Base-by-base conservation (phyloP, 2,113 vertebrate species). In the Hepsetus odoe region DNA sequence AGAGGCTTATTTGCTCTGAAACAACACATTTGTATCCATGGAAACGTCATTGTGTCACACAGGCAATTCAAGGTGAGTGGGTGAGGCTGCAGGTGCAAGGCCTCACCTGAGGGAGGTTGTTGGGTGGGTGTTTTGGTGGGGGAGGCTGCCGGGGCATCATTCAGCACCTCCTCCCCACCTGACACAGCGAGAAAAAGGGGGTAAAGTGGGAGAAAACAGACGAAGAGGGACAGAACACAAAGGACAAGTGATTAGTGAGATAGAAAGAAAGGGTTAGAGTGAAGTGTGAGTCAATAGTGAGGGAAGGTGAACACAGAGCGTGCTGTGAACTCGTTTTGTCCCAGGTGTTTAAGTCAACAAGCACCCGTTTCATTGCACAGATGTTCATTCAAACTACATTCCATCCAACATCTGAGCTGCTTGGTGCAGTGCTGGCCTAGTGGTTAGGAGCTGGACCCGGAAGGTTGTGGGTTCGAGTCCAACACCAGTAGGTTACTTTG, bases 91-190 rank as follows among this genome's bases (percentile, higher is more conserved):
- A 42, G 59, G 22, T 64, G 64, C 32, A 14, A 32, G 53, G 61
- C 87, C 93, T 94, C 91, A 94, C 93, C 93, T 94, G 91, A 75
- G 67, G 85, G 64, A 62, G 90, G 90, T 70, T 85, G 69, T 49
- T 82, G 85, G 85, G 79, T 85, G 69, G 86, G 82, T 78, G 62
- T 83, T 85, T 91, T 90, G 70, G 82, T 86, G 72, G 91, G 91
- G 86, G 92, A 91, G 83, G 87, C 77, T 84, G 90, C 83, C 40
- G 89, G 88, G 75, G 88, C 79, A 56, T 93, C 91, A 71, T 88
- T 89, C 74, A 77, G 86, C 88, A 88, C 90, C 87, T 92, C 92
- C 90, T 92, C 92, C 88, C 80, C 91, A 89, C 82, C 89, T 89
- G 80, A 78, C 33, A 86, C 59, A 86, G 24, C 82, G 24, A 87